Conservation (phyloP, 2,888 invertebrate species). For the Heliconius charithonia region DNA sequence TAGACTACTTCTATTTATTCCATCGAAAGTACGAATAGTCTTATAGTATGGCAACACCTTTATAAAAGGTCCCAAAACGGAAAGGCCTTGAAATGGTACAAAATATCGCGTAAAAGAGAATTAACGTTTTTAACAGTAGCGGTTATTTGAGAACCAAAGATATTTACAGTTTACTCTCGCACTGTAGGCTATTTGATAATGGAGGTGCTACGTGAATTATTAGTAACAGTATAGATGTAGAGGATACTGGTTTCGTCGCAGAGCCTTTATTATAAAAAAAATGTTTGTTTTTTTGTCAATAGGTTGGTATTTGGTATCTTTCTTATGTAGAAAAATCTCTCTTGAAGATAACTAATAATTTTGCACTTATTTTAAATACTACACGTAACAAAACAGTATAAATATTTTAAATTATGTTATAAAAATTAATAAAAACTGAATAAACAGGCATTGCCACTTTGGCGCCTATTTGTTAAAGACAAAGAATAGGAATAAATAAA, state of each 20-base stretch:
- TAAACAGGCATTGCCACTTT: no score
- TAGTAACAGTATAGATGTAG: conserved; percentile 35
- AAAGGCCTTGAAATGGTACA: conserved; percentile 37
- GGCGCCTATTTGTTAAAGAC: background rate
- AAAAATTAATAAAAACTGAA: no score
- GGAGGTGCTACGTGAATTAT: conserved; percentile 56
- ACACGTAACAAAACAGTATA: background rate
- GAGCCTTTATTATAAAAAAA: background rate
- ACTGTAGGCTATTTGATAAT: conserved; percentile 45
- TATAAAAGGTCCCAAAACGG: conserved; percentile 15
- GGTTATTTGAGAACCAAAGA: conserved; percentile 46
- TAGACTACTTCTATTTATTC: background rate
- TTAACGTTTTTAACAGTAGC: conserved; percentile 37
- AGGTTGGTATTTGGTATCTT: background rate
- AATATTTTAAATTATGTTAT: background rate
- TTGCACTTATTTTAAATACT: no score
- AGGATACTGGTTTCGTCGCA: conserved; percentile 22
- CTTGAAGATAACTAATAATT: no score
- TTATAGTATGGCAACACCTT: conserved; percentile 20
- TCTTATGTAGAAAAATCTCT: background rate
- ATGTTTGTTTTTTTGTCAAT: background rate
- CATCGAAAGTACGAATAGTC: background rate
- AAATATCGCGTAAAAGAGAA: conserved; percentile 25
- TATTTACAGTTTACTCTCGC: conserved; percentile 48
- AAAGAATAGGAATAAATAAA: background rate